A percentile compares a stretch with the other conserved stretches of the same genome.
Evolutionary conservation across 2,888 invertebrate genomes (phyloP).

Genomic region (Augochlorella aurata): DNA sequence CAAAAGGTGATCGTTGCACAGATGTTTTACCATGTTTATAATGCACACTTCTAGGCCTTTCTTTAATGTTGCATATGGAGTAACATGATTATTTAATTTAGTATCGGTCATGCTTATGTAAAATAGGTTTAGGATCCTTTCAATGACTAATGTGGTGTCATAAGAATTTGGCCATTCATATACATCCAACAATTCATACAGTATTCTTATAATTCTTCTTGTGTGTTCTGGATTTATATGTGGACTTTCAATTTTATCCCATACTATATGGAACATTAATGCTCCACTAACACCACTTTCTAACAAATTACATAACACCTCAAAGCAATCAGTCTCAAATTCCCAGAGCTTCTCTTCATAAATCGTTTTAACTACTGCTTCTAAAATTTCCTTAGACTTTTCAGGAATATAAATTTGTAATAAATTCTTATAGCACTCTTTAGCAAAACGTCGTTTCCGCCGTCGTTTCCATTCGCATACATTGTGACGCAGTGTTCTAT

Average conservation of each 20-base stretch:
- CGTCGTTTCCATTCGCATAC: slow-evolving; percentile 69
- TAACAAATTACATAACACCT: slow-evolving; percentile 75
- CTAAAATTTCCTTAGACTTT: slow-evolving; percentile 75
- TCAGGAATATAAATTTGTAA: slow-evolving; percentile 70
- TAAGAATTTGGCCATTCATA: slow-evolving; percentile 82
- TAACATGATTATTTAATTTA: slow-evolving; percentile 61
- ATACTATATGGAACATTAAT: slow-evolving; percentile 66
- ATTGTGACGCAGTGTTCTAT: slow-evolving; percentile 51
- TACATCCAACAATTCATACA: slow-evolving; percentile 83
- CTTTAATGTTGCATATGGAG: slow-evolving; percentile 79
- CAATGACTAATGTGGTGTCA: slow-evolving; percentile 81
- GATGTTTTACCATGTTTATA: slow-evolving; percentile 83
- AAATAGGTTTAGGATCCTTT: slow-evolving; percentile 83
- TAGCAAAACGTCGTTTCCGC: slow-evolving; percentile 65
- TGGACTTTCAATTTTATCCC: slow-evolving; percentile 68
- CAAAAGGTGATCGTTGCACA: slow-evolving; percentile 82
- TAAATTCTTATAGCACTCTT: slow-evolving; percentile 69
- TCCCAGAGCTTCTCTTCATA: slow-evolving; percentile 81
- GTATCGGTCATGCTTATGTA: slow-evolving; percentile 79
- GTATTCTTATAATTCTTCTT: slow-evolving; percentile 82
- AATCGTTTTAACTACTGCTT: slow-evolving; percentile 79
- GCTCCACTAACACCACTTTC: slow-evolving; percentile 65
- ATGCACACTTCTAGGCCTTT: slow-evolving; percentile 84
- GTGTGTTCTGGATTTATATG: slow-evolving; percentile 78
- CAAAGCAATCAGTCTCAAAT: slow-evolving; percentile 79